These are phyloP conservation scores for Menidia beryllina DNA, from an alignment of 2,113 vertebrate genomes.

Conservation along the genomic window DNA sequence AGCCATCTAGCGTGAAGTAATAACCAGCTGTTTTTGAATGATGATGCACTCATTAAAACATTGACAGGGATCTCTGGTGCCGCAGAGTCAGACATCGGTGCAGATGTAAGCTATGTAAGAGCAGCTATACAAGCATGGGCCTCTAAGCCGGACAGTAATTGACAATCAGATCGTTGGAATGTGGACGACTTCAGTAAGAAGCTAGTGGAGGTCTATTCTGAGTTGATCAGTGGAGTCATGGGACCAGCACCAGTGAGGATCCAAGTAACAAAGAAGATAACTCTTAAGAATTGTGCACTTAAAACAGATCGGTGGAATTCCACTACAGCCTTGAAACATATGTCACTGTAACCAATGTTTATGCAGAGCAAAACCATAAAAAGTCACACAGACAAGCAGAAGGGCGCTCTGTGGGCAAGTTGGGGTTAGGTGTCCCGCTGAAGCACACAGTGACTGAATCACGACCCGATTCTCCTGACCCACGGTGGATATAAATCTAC, in stretches of 20 bases:
- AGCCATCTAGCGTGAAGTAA: constrained; percentile 40
- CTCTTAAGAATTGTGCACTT: too few relatives aligned
- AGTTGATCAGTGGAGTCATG: too few relatives aligned
- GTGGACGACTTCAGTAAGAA: constrained; percentile 30
- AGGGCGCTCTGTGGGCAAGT: not conserved
- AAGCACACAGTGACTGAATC: not conserved
- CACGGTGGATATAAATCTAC: not conserved
- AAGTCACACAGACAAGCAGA: too few relatives aligned
- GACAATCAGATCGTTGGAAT: constrained; percentile 30
- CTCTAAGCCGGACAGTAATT: constrained; percentile 35
- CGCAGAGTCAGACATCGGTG: too few relatives aligned
- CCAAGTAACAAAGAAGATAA: too few relatives aligned
- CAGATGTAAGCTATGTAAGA: constrained; percentile 25
- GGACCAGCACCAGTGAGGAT: too few relatives aligned
- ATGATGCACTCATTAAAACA: too few relatives aligned
- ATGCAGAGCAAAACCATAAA: too few relatives aligned
- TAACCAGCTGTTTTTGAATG: constrained; percentile 67
- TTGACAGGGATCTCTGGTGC: too few relatives aligned
- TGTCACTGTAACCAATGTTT: too few relatives aligned
- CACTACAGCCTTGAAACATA: too few relatives aligned
- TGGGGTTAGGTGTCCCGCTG: not conserved
- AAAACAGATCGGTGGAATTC: too few relatives aligned
- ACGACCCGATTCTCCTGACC: not conserved
- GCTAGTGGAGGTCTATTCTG: constrained; percentile 19
- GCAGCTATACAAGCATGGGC: constrained; percentile 18